phyloP scores from a whole-genome alignment of 37 sponge, comb jelly and placozoan genomes.

The Halisarca cf. caerulea region DNA sequence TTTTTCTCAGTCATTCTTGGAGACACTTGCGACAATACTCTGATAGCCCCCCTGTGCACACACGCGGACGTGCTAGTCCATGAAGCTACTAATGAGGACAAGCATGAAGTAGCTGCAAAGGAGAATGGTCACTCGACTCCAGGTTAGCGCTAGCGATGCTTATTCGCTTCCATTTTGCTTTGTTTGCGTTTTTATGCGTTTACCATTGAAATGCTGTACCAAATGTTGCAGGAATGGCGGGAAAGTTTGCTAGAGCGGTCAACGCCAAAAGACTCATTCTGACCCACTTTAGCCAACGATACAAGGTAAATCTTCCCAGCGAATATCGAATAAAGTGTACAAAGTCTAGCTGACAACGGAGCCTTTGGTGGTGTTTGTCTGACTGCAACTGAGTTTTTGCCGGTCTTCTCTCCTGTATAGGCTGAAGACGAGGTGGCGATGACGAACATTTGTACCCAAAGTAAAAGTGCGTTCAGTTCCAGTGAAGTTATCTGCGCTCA shows the following conservation, averaged over 20 bases:
- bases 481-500: background rate
- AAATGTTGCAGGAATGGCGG: conserved; percentile 74
- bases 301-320: conserved; percentile 42
- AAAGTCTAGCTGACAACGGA: too few species aligned
- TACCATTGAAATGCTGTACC: background rate
- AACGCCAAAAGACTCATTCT: conserved; percentile 65
- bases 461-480: background rate
- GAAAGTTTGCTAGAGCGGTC: conserved; percentile 55
- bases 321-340: too few species aligned
- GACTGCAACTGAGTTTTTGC: too few species aligned
- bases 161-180: too few species aligned
- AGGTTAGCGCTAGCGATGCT: too few species aligned
- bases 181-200: too few species aligned
- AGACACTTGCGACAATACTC: conserved; percentile 83
- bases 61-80: conserved; percentile 90
- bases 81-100: conserved; percentile 89
- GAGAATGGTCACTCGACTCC: conserved; percentile 94
- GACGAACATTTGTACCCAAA: background rate
- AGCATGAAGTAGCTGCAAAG: conserved; percentile 56
- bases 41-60: conserved; percentile 48
- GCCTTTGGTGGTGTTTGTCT: too few species aligned
- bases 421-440: conserved; percentile 3
- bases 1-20: conserved; percentile 73
- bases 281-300: conserved; percentile 91
- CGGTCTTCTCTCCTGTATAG: background rate